A percentile compares a stretch with the other conserved stretches of the same genome.
These are phyloP conservation scores for Glaucidium brasilianum DNA, from an alignment of 2,113 vertebrate genomes.

Conservation along the genomic window DNA sequence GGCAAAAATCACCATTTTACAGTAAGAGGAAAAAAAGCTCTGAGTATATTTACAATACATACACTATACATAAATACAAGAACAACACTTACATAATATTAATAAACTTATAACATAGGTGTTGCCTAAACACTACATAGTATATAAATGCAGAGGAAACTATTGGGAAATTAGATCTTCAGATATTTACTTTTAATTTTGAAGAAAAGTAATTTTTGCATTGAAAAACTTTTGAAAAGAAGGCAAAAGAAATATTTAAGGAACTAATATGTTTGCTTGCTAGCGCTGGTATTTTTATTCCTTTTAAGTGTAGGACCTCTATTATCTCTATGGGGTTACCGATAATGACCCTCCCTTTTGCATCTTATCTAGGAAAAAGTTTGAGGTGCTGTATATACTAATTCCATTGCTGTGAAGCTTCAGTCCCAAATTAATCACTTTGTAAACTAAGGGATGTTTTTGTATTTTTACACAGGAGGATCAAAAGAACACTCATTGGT, in stretches of 20 bases:
- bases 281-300: conserved; percentile 59
- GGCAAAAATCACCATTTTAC: conserved; percentile 91
- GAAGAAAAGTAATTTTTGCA: conserved; percentile 71
- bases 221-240: conserved; percentile 74
- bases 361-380: conserved; percentile 37
- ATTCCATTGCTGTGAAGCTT: conserved; percentile 56
- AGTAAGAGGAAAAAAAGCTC: conserved; percentile 92
- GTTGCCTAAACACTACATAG: conserved; percentile 90
- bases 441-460: conserved; percentile 65
- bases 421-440: conserved; percentile 47
- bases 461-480: conserved; percentile 72
- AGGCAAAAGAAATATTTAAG: conserved; percentile 71
- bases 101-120: conserved; percentile 93
- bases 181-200: conserved; percentile 53
- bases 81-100: conserved; percentile 98
- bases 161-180: conserved; percentile 85
- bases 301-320: conserved; percentile 45
- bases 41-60: conserved; percentile 99
- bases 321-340: conserved; percentile 32
- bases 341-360: conserved; percentile 30
- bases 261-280: conserved; percentile 60
- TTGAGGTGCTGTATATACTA: conserved; percentile 16
- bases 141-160: conserved; percentile 88
- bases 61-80: conserved; percentile 99
- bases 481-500: conserved; percentile 40